phyloP scores from a whole-genome alignment of 2,888 invertebrate species.

The Nomada hirtipes region DNA sequence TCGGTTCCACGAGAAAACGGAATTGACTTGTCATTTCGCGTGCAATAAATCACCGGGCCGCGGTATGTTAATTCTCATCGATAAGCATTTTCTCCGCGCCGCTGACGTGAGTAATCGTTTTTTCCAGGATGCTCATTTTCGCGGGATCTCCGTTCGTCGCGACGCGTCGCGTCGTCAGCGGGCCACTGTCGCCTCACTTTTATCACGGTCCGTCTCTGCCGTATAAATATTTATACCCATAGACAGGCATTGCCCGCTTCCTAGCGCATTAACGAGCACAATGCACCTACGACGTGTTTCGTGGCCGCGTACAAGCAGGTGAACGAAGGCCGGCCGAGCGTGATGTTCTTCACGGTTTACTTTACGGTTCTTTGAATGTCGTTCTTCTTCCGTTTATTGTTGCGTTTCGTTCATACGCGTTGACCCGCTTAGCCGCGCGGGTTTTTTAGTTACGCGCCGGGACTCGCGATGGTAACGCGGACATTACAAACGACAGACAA shows the following conservation, averaged over 20 bases:
- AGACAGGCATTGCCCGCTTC: slow-evolving; percentile 60
- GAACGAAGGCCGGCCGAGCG: slow-evolving; percentile 68
- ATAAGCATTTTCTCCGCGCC: slow-evolving; percentile 35
- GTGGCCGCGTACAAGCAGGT: slow-evolving; percentile 54
- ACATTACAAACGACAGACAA: neutral
- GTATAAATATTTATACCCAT: slow-evolving; percentile 64
- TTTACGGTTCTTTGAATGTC: slow-evolving; percentile 68
- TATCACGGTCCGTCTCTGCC: slow-evolving; percentile 51
- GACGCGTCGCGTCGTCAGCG: neutral
- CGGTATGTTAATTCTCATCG: slow-evolving; percentile 41
- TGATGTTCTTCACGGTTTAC: slow-evolving; percentile 62
- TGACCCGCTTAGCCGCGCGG: slow-evolving; percentile 50
- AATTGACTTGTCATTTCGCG: slow-evolving; percentile 34
- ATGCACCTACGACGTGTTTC: slow-evolving; percentile 61
- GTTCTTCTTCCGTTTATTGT: slow-evolving; percentile 67
- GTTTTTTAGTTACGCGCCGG: slow-evolving; percentile 20
- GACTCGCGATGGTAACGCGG: neutral
- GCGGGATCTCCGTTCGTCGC: slow-evolving; percentile 9
- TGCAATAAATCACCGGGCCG: slow-evolving; percentile 28
- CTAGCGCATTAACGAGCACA: slow-evolving; percentile 66
- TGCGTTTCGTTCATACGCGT: slow-evolving; percentile 46
- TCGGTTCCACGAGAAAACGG: slow-evolving; percentile 5
- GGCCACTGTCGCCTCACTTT: slow-evolving; percentile 49
- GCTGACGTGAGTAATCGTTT: slow-evolving; percentile 49
- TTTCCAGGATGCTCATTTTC: slow-evolving; percentile 45